phyloP scores from a whole-genome alignment of 1,140 invertebrate genomes.

The Marisa cornuarietis region DNA sequence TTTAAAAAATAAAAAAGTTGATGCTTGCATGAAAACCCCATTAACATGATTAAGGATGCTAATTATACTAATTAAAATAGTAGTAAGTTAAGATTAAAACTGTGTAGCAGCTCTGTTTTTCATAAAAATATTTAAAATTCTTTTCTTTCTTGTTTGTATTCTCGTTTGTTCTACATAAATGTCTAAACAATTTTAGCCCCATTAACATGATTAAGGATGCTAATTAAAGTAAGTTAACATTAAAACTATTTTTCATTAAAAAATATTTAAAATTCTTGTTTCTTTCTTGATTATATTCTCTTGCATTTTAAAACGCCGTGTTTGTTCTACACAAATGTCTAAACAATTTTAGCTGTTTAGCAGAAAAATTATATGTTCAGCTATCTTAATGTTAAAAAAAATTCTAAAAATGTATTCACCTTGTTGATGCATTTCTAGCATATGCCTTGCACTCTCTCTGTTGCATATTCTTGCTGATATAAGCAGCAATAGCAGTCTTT shows the following conservation, averaged over 20 bases:
- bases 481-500: constrained; percentile 23
- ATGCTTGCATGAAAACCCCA: no score
- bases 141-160: not conserved
- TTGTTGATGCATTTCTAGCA: constrained; percentile 18
- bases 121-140: not conserved
- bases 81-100: not conserved
- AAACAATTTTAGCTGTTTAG: no score
- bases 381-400: not conserved
- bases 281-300: not conserved
- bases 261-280: not conserved
- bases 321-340: not conserved
- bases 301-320: no score
- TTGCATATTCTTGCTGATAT: constrained; percentile 21
- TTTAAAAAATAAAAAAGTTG: no score
- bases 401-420: constrained; percentile 4
- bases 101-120: no score
- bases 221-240: no score
- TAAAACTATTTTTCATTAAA: not conserved
- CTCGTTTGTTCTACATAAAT: no score
- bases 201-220: no score
- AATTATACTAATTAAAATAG: no score
- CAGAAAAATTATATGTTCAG: not conserved
- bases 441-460: constrained; percentile 33
- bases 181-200: no score
- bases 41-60: no score